Percentiles rank a stretch among this genome's conserved stretches.
phyloP scores from a whole-genome alignment of 2,888 invertebrate species.

The Nephrotoma appendiculata region DNA sequence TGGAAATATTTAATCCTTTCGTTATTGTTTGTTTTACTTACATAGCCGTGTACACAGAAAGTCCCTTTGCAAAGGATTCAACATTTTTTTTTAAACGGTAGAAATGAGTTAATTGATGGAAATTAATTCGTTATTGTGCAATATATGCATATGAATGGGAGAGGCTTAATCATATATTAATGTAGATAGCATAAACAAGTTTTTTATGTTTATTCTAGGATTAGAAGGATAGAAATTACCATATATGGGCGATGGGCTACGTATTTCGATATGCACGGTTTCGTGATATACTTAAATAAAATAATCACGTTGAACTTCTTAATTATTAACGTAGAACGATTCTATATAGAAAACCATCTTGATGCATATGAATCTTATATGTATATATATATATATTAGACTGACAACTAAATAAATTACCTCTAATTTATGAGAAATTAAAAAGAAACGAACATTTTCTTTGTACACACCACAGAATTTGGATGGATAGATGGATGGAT shows the following conservation, averaged over 20 bases:
- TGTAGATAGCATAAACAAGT: not conserved
- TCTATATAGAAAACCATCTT: no score
- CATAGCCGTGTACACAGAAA: not conserved
- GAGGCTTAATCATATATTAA: not conserved
- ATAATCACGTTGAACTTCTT: not conserved
- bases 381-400: not conserved
- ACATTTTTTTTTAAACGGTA: not conserved
- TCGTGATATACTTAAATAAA: no score
- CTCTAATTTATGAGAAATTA: conserved; percentile 2
- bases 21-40: not conserved
- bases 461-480: not conserved
- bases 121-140: not conserved
- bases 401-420: conserved; percentile 1
- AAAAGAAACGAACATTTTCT: not conserved
- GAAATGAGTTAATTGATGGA: not conserved
- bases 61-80: not conserved
- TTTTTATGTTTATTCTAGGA: not conserved
- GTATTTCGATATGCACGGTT: no score
- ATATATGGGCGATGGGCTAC: not conserved
- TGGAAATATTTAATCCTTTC: not conserved
- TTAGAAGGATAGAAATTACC: not conserved
- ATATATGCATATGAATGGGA: not conserved
- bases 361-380: not conserved
- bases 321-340: not conserved
- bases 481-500: not conserved